These are phyloP conservation scores for Calameuta pallipes DNA, from an alignment of 2,888 invertebrate genomes.

Conservation along the genomic window DNA sequence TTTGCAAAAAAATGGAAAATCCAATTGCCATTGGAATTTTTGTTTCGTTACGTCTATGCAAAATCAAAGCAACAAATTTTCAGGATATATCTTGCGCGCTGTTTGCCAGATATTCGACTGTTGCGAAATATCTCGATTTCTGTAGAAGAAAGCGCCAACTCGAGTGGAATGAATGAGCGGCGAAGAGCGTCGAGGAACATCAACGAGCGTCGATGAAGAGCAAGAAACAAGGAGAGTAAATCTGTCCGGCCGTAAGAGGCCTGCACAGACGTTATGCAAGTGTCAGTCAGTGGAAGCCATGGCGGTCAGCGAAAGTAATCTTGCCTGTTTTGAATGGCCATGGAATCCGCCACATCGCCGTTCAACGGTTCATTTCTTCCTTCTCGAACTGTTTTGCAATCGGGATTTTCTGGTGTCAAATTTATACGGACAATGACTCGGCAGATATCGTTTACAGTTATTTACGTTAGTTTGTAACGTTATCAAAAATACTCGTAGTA, in stretches of 20 bases:
- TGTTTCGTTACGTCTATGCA: not conserved
- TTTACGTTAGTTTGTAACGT: not conserved
- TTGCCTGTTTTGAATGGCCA: slow-evolving; percentile 29
- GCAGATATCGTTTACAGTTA: not conserved
- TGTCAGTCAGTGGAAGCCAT: slow-evolving; percentile 26
- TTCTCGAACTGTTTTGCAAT: not conserved
- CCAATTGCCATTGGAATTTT: too few relatives aligned
- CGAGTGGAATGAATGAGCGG: not conserved
- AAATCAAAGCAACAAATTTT: not conserved
- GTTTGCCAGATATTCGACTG: not conserved
- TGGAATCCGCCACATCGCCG: slow-evolving; percentile 16
- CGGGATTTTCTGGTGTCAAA: not conserved
- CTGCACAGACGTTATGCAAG: slow-evolving; percentile 34
- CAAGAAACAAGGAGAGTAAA: not conserved
- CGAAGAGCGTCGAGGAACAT: not conserved
- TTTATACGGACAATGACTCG: not conserved
- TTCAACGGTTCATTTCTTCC: slow-evolving; percentile 18
- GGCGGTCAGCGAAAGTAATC: slow-evolving; percentile 58
- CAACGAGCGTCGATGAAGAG: slow-evolving; percentile 14
- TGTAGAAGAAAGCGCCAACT: not conserved
- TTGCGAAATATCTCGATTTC: not conserved
- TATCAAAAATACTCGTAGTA: not conserved
- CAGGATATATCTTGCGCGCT: not conserved
- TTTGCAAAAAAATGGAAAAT: too few relatives aligned
- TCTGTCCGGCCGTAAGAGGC: slow-evolving; percentile 19